Evolutionary conservation across 2,888 invertebrate species (phyloP).

Genomic region (Nomada fucata): DNA sequence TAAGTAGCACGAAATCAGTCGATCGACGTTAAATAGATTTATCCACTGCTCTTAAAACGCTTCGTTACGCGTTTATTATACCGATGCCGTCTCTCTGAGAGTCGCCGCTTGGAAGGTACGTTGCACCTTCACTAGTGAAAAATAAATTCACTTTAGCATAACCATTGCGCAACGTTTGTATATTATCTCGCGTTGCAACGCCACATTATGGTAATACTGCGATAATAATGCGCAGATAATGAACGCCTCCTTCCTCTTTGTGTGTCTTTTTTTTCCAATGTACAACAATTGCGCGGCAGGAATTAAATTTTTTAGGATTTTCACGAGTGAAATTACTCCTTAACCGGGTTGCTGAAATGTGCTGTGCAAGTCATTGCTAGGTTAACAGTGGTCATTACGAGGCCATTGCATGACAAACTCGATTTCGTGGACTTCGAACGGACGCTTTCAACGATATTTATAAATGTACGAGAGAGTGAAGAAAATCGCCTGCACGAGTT

Average conservation of each 20-base stretch:
- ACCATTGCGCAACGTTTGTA: neutral
- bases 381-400: conserved; percentile 36
- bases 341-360: conserved; percentile 4
- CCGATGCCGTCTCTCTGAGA: neutral
- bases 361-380: conserved; percentile 38
- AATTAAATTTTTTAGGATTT: conserved; percentile 11
- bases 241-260: neutral
- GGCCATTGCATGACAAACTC: conserved; percentile 22
- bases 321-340: conserved; percentile 37
- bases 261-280: no score
- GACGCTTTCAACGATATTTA: neutral
- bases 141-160: conserved; percentile 10
- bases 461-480: no score
- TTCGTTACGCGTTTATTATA: neutral
- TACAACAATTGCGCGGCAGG: neutral
- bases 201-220: neutral
- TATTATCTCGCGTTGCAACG: neutral
- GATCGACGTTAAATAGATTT: neutral
- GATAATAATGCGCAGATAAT: neutral
- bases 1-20: neutral
- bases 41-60: neutral
- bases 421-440: neutral
- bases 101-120: neutral
- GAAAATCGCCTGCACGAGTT: no score
- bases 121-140: neutral